Percentiles rank a stretch among this genome's conserved stretches.
Evolutionary conservation across 2,888 invertebrate genomes (phyloP).

Genomic region (Zygogramma bicolorata): DNA sequence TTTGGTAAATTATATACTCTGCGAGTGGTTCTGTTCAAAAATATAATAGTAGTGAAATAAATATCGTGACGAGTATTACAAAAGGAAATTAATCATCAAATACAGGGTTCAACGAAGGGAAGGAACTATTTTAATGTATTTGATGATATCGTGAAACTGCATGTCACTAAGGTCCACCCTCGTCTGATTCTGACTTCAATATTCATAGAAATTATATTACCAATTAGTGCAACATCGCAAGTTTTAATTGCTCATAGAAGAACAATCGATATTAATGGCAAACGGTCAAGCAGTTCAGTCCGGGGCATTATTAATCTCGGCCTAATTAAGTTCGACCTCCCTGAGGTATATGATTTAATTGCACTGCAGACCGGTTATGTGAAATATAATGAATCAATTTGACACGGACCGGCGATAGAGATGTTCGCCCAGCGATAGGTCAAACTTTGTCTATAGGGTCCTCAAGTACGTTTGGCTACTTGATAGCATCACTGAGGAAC

Average conservation of each 20-base stretch:
- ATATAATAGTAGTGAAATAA: no score
- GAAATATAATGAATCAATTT: slow-evolving; percentile 26
- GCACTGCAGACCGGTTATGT: slow-evolving; percentile 29
- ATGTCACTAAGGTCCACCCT: neutral
- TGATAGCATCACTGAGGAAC: no score
- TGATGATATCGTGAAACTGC: no score
- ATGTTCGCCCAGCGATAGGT: neutral
- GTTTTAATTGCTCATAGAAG: slow-evolving; percentile 29
- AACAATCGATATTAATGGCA: slow-evolving; percentile 27
- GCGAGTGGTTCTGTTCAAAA: no score
- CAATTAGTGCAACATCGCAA: slow-evolving; percentile 18
- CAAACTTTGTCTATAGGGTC: neutral
- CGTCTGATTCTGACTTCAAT: neutral
- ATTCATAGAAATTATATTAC: neutral
- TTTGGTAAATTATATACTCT: no score
- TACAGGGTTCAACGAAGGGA: no score
- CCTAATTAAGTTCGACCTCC: slow-evolving; percentile 32
- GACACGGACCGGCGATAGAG: slow-evolving; percentile 12
- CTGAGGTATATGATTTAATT: slow-evolving; percentile 37
- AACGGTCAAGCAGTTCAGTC: slow-evolving; percentile 28
- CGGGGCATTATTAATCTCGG: slow-evolving; percentile 30
- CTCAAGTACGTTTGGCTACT: neutral
- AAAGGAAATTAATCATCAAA: no score
- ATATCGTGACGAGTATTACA: no score
- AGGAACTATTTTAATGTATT: no score